Evolutionary conservation across 1,140 invertebrate species (phyloP).

Genomic region (Ips nitidus): DNA sequence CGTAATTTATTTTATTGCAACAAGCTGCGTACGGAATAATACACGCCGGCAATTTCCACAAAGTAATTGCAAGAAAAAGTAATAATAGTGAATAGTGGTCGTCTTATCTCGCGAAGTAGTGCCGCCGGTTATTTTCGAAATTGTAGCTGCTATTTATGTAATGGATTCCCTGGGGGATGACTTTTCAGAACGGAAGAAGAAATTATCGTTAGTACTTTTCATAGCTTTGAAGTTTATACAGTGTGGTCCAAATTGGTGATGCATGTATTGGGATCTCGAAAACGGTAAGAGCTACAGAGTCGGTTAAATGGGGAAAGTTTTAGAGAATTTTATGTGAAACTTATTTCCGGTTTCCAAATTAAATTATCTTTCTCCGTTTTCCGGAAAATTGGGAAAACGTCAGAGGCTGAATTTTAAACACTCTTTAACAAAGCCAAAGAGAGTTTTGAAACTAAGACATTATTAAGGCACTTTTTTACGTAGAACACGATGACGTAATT

Average conservation of each 20-base stretch:
- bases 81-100: constrained; percentile 25
- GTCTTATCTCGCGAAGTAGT: constrained; percentile 15
- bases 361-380: too few species aligned
- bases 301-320: neutral
- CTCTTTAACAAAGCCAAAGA: too few species aligned
- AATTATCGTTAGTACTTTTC: constrained; percentile 2
- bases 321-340: too few species aligned
- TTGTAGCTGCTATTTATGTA: constrained; percentile 2
- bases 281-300: neutral
- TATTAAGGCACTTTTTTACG: too few species aligned
- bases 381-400: too few species aligned
- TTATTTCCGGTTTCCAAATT: too few species aligned
- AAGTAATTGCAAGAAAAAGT: constrained; percentile 27
- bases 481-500: too few species aligned
- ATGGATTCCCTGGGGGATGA: neutral
- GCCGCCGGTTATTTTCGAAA: constrained; percentile 20
- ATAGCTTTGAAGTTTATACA: neutral
- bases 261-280: neutral
- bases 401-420: too few species aligned
- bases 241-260: neutral
- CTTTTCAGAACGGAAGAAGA: neutral
- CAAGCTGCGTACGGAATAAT: constrained; percentile 24
- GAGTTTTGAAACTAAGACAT: too few species aligned
- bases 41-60: constrained; percentile 23
- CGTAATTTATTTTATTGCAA: constrained; percentile 38